phyloP scores from a whole-genome alignment of 2,797 vertebrate genomes.

The Myripristis jacobus region DNA sequence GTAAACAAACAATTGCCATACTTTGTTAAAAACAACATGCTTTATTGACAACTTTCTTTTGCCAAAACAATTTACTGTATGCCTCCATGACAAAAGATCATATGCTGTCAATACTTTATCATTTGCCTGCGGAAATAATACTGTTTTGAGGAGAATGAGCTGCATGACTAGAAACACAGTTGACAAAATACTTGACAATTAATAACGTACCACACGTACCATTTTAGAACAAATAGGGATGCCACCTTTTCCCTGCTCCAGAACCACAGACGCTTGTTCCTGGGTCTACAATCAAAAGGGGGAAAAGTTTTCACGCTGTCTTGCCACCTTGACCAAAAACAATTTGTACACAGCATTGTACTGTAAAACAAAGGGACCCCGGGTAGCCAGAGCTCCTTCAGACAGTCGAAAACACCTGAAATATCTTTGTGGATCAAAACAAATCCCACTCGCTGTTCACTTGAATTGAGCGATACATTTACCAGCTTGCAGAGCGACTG shows the following conservation, averaged over 20 bases:
- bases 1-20: conserved; percentile 22
- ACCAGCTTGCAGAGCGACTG: conserved; percentile 14
- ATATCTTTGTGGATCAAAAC: conserved; percentile 37
- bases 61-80: conserved; percentile 61
- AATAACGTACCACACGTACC: conserved; percentile 54
- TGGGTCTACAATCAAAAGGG: no score
- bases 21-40: conserved; percentile 78
- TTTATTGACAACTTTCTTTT: conserved; percentile 76
- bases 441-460: conserved; percentile 9
- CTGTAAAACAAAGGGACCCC: not conserved
- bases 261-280: conserved; percentile 31
- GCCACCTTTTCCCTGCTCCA: conserved; percentile 23
- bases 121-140: conserved; percentile 71
- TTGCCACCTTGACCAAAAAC: conserved; percentile 6
- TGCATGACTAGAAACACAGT: conserved; percentile 45
- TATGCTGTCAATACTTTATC: conserved; percentile 53
- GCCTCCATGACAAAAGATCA: conserved; percentile 55
- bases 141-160: conserved; percentile 63
- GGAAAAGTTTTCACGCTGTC: conserved; percentile 15
- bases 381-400: not conserved
- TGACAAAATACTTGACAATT: conserved; percentile 56
- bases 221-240: conserved; percentile 24
- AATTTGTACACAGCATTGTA: conserved; percentile 14
- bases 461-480: conserved; percentile 25
- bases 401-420: not conserved